A percentile compares a stretch with the other conserved stretches of the same genome.
phyloP scores from a whole-genome alignment of 2,888 invertebrate genomes.

The Xylophagus ater region DNA sequence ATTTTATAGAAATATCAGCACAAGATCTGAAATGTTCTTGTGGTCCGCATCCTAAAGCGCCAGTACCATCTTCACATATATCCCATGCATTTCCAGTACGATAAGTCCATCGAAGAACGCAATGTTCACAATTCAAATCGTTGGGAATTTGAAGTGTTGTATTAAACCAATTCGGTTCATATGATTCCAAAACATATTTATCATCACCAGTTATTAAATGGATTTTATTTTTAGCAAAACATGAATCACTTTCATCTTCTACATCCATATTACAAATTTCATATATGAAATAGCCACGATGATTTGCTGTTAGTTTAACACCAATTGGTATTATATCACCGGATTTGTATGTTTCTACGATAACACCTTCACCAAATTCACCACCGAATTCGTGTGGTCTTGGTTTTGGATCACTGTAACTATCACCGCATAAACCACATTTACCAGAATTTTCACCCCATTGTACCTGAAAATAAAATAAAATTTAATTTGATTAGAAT shows the following conservation, averaged over 20 bases:
- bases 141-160: constrained; percentile 35
- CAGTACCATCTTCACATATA: constrained; percentile 28
- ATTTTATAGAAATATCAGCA: constrained; percentile 31
- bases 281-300: constrained; percentile 41
- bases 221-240: constrained; percentile 40
- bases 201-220: constrained; percentile 26
- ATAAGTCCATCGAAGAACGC: constrained; percentile 48
- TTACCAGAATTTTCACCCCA: constrained; percentile 37
- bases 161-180: constrained; percentile 24
- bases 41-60: constrained; percentile 34
- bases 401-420: constrained; percentile 37
- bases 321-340: constrained; percentile 27
- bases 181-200: constrained; percentile 20
- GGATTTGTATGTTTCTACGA: constrained; percentile 36
- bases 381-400: constrained; percentile 46
- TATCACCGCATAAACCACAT: constrained; percentile 48
- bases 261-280: constrained; percentile 42
- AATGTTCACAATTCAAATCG: constrained; percentile 41
- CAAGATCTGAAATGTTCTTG: constrained; percentile 41
- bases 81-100: constrained; percentile 39
- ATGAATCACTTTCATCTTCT: constrained; percentile 41
- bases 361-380: constrained; percentile 39
- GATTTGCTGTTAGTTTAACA: constrained; percentile 40
- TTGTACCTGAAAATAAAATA: constrained; percentile 30
- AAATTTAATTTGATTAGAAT: not conserved